Evolutionary conservation across 1,140 invertebrate species (phyloP), one percentile per base, ranked within the genome.

Genomic region (Lamellibrachia luymesi): DNA sequence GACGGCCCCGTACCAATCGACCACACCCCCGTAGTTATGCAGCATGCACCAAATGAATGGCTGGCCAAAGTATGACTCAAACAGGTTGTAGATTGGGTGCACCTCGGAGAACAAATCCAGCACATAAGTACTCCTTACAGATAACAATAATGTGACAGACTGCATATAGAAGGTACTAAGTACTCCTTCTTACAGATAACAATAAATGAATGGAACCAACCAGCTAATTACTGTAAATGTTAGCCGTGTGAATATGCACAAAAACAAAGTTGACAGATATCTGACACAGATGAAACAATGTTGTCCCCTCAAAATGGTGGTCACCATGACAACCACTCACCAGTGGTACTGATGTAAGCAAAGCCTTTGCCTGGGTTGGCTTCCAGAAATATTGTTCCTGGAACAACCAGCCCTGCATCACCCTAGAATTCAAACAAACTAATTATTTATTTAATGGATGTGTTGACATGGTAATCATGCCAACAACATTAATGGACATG

Each of bases 21-120:
- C 96, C 0, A 98, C 98, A 0, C 98, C 98, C 17, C 99, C 98
- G 95, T 99, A 99, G 96, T 99, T 98, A 94, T 99, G 98, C 38
- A 99, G 96, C 98, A 99, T 99, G 95, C 98, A 99, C 98, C 98
- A 99, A 92, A 99, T 98, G 95, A 98, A 99, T 0, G 98, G 98
- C 95, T 99, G 98, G 0, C 98, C 98, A 96, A 97, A 99, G 96
- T 98, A 99, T 50, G 98, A 98, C 2, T 98, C 95, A 0, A 98
- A 97, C 93, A 97, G 96, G 2, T 97, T 95, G 94, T 98, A 99
- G 93, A 98, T 97, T 0, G 98, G 98, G 95, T 97, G 97, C 93
- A 98, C 97, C 95, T 99, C 98, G 1, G 98, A 98, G 94, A 98
- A 97, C 0, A 99, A 96, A 96, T 99, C 98, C 7, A 99, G 96